These are phyloP conservation scores for Pharmacophagus antenor DNA, from an alignment of 2,888 invertebrate species.

Conservation along the genomic window DNA sequence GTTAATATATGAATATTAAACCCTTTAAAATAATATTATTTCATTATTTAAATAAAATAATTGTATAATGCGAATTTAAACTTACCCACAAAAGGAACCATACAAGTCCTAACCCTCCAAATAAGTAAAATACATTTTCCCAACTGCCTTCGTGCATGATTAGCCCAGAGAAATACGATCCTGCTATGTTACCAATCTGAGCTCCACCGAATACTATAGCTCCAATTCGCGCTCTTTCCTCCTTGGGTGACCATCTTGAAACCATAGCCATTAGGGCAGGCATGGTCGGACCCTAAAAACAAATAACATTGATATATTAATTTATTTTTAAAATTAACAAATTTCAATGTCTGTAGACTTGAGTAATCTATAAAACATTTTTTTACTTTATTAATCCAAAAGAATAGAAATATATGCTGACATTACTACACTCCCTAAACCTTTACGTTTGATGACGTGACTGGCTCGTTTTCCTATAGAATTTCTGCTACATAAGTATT, in stretches of 20 bases:
- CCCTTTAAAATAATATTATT: not conserved
- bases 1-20: not conserved
- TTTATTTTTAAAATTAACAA: too few relatives aligned
- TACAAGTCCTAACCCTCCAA: slow-evolving; percentile 73
- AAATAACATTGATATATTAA: too few relatives aligned
- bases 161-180: slow-evolving; percentile 75
- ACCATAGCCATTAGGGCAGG: slow-evolving; percentile 83
- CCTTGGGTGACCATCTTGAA: slow-evolving; percentile 82
- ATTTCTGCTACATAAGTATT: too few relatives aligned
- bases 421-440: too few relatives aligned
- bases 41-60: not conserved
- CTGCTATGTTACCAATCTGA: slow-evolving; percentile 79
- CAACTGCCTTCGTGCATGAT: slow-evolving; percentile 75
- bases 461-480: too few relatives aligned
- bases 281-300: slow-evolving; percentile 80
- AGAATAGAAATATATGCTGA: too few relatives aligned
- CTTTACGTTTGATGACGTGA: too few relatives aligned
- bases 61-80: slow-evolving; percentile 25
- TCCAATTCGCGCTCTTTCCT: slow-evolving; percentile 79
- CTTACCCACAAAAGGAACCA: slow-evolving; percentile 79
- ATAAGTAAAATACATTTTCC: slow-evolving; percentile 82
- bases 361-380: too few relatives aligned
- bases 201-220: slow-evolving; percentile 85
- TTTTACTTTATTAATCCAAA: too few relatives aligned
- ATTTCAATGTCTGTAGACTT: too few relatives aligned